Conservation (phyloP, 2,113 vertebrate genomes). For the Elaphurus davidianus region DNA sequence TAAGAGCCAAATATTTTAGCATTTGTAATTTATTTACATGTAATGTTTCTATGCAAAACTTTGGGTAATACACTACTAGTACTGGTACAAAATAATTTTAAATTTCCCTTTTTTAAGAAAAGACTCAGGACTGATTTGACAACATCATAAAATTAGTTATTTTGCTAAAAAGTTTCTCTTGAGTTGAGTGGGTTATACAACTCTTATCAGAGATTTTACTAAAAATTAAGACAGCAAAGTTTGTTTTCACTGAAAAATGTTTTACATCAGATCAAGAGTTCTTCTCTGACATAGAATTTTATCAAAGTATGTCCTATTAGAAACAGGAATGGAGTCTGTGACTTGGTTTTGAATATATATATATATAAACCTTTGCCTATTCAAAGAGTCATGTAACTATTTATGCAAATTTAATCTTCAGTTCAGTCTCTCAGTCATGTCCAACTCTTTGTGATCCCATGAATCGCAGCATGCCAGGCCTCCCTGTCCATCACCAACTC, state of each 20-base stretch:
- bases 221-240: background rate
- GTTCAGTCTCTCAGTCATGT: background rate
- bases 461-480: fast-evolving
- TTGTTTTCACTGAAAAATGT: background rate
- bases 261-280: background rate
- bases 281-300: background rate
- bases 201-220: background rate
- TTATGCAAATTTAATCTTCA: background rate
- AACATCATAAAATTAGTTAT: background rate
- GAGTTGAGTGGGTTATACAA: background rate
- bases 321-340: background rate
- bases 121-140: background rate
- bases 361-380: background rate
- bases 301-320: background rate
- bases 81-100: background rate
- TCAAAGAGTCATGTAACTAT: background rate
- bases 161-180: background rate
- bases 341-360: background rate
- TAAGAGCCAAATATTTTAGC: background rate
- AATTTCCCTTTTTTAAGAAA: background rate
- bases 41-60: background rate
- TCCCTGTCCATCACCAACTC: background rate
- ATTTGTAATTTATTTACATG: background rate
- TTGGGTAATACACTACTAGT: background rate
- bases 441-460: background rate